Percentiles rank a stretch among this genome's conserved stretches.
These are phyloP conservation scores for Papilio polytes DNA, from an alignment of 1,140 invertebrate genomes.

Conservation along the genomic window DNA sequence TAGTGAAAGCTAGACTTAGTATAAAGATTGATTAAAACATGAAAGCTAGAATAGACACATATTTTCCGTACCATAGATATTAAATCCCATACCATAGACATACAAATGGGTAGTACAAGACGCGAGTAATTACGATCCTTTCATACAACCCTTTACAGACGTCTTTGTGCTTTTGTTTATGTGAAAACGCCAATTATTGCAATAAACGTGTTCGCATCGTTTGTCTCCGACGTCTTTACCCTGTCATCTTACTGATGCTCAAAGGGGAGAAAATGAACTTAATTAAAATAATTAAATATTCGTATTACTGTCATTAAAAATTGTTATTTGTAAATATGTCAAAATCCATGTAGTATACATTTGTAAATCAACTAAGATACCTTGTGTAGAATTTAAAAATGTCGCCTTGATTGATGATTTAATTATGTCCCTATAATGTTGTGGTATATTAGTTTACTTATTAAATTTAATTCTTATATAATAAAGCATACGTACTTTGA, in stretches of 20 bases:
- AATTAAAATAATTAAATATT: conserved; percentile 53
- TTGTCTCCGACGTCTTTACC: conserved; percentile 54
- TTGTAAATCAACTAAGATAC: neutral
- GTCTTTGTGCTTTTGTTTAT: conserved; percentile 70
- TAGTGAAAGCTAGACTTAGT: no score
- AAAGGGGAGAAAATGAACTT: conserved; percentile 46
- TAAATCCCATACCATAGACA: neutral
- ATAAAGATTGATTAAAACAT: neutral
- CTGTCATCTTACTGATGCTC: conserved; percentile 46
- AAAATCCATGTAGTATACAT: no score
- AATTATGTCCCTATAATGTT: no score
- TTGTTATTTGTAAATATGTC: neutral
- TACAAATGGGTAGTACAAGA: conserved; percentile 37
- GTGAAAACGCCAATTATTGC: conserved; percentile 75
- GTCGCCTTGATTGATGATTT: no score
- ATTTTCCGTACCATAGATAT: neutral
- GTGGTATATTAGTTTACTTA: no score
- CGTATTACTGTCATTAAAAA: conserved; percentile 1
- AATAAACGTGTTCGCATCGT: conserved; percentile 68
- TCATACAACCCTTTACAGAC: conserved; percentile 65
- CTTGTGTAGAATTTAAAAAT: neutral
- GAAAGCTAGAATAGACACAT: neutral
- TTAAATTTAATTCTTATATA: no score
- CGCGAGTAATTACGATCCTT: conserved; percentile 68
- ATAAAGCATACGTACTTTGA: no score